Base-by-base conservation (phyloP, 2,797 vertebrate genomes). In the Anabacerthia variegaticeps region DNA sequence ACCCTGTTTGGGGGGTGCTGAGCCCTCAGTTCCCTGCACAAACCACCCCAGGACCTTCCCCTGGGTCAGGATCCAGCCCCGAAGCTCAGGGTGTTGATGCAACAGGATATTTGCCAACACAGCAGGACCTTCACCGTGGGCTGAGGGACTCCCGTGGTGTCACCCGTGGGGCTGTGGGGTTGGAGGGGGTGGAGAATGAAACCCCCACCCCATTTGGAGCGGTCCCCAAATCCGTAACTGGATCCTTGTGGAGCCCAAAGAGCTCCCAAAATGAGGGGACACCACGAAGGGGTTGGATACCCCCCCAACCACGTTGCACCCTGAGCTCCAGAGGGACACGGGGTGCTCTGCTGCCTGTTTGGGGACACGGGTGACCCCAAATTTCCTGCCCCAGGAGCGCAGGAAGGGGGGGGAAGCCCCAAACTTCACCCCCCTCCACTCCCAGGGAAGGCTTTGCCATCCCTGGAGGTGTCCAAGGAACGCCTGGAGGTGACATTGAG, bases 171-270 rank as follows among this genome's bases (percentile, higher is more conserved):
- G 55, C 34, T 55, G 39, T 4, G 7, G 75, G 51, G 14, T 55
- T 23, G 8, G 21, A 18, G 4, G 1, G 36, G 26, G 26, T 12
- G 1, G 16, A 16, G 43, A 14, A 17, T 0, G 1, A 43, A 9
- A 7, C 37, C 24, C 24, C 13, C 24, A 13, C 2, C 16, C 7
- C 8, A 6, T 23, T 24, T 36, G 0, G 36, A 32, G 39, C 0
- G 1, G 5, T 34, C 32, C 56, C 73, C 28, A 63, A 16, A 46
- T 13, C 52, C 18, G 0, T 17, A n/a, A n/a, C 3, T 0, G 0
- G 8, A 12, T 6, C n/a, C 44, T 43, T 26, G 16, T 36, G 36
- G 6, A 8, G 7, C 27, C 41, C 36, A 5, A 4, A 0, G 5
- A 13, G 49, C 6, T 39, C 63, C 44, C 14, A 3, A 52, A 28